Evolutionary conservation across 2,797 vertebrate genomes (phyloP).

Genomic region (Arremon brunneinucha): DNA sequence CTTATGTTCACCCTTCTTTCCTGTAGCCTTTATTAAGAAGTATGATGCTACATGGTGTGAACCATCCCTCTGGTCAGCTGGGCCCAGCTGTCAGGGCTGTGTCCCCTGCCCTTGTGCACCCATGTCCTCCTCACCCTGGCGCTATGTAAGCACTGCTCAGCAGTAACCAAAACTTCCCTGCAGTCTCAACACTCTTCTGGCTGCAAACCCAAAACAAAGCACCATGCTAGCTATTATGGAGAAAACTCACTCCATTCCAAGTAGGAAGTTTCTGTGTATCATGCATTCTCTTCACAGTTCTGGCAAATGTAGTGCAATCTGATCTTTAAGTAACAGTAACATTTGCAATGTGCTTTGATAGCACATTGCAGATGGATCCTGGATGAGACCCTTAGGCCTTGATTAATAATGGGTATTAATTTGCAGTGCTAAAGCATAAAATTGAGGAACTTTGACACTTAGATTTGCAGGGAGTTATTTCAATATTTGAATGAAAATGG

Average conservation of each 20-base stretch:
- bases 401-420: neutral
- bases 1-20: neutral
- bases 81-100: neutral
- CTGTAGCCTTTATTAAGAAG: neutral
- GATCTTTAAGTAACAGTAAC: neutral
- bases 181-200: neutral
- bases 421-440: neutral
- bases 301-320: neutral
- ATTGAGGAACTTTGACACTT: neutral
- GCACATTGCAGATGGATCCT: neutral
- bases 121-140: fast-evolving
- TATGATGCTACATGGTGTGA: fast-evolving
- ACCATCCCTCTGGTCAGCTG: neutral
- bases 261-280: neutral
- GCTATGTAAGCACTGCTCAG: neutral
- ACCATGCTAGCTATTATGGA: neutral
- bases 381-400: neutral
- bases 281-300: neutral
- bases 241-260: neutral
- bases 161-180: neutral
- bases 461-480: neutral
- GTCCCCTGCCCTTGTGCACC: neutral
- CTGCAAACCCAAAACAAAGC: neutral
- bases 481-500: neutral
- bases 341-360: neutral